Evolutionary conservation across 2,797 vertebrate genomes (phyloP).

Genomic region (Mormyrus proboscirostris): DNA sequence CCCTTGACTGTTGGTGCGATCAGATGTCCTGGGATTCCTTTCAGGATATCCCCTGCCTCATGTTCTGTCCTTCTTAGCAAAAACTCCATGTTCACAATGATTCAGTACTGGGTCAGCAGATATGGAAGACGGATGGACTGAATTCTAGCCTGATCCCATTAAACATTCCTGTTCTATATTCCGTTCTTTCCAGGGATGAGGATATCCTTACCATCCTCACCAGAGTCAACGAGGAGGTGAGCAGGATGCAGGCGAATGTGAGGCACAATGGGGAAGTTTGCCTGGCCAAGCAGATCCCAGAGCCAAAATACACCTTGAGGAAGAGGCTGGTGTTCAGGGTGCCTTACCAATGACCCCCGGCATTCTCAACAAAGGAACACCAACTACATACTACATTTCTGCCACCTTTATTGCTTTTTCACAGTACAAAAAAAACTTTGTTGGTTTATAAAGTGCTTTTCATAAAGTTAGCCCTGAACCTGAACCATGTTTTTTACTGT

Average conservation of each 20-base stretch:
- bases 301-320: constrained; percentile 45
- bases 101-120: background rate
- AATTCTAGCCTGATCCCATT: background rate
- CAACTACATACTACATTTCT: background rate
- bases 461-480: background rate
- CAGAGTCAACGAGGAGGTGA: constrained; percentile 49
- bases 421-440: background rate
- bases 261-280: fast-evolving
- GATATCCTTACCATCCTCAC: constrained; percentile 49
- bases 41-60: background rate
- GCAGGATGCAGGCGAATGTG: constrained; percentile 23
- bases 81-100: background rate
- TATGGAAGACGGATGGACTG: background rate
- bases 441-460: background rate
- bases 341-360: background rate
- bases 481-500: no score
- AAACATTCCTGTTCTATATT: background rate
- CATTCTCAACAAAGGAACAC: background rate
- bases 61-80: background rate
- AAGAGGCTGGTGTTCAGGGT: constrained; percentile 51
- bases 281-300: constrained; percentile 46
- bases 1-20: background rate
- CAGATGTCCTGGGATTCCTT: background rate
- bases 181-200: constrained; percentile 39
- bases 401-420: background rate